Percentiles rank a stretch among this genome's conserved stretches.
Evolutionary conservation across 64 coral and sea anemone genomes (phyloP).

Genomic region (Orbicella faveolata): DNA sequence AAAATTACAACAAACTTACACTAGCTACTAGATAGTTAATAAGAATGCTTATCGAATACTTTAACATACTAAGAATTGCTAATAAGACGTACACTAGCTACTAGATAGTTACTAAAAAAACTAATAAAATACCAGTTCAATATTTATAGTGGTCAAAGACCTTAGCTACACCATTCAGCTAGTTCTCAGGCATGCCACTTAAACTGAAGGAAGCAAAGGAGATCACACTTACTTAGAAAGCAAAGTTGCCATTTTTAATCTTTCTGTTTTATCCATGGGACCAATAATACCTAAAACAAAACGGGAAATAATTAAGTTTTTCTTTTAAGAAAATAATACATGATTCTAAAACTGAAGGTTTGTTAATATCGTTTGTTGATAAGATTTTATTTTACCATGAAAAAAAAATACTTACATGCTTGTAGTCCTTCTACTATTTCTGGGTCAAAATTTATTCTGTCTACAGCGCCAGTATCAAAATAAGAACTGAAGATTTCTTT

Average conservation of each 20-base stretch:
- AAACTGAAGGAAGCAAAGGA: no score
- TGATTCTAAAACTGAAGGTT: background rate
- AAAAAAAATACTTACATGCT: constrained; percentile 64
- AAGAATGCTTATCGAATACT: no score
- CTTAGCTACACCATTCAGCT: no score
- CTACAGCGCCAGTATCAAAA: constrained; percentile 78
- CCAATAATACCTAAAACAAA: constrained; percentile 58
- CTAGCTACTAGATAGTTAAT: no score
- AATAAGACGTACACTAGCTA: no score
- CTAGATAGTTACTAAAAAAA: no score
- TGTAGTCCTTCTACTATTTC: constrained; percentile 73
- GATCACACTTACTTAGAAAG: constrained; percentile 63
- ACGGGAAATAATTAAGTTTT: background rate
- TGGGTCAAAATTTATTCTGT: constrained; percentile 89
- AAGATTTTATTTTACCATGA: background rate
- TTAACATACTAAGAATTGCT: no score
- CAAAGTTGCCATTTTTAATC: constrained; percentile 81
- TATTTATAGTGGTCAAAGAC: no score
- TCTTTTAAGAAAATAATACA: background rate
- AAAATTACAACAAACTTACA: no score
- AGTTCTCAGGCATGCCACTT: background rate
- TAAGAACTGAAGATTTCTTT: constrained; percentile 89
- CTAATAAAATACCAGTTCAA: no score
- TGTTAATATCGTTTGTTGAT: no score
- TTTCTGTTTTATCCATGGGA: constrained; percentile 60